A percentile compares a stretch with the other conserved stretches of the same genome.
Conservation (phyloP, 2,888 invertebrate species). For the Cosmia trapezina region DNA sequence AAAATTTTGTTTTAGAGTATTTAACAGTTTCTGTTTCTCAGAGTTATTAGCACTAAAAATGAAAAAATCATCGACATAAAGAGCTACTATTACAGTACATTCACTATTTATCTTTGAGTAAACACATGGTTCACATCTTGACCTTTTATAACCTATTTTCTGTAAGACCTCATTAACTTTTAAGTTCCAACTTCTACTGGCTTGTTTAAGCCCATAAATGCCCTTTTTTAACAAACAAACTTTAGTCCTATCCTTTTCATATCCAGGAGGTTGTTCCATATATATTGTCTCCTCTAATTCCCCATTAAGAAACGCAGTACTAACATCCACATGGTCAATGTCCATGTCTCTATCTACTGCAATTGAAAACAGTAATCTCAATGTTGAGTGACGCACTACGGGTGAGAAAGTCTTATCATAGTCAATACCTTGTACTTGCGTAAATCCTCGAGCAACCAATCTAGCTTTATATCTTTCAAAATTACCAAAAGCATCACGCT, state of each 20-base stretch:
- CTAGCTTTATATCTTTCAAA: constrained; percentile 13
- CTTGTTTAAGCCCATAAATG: constrained; percentile 7
- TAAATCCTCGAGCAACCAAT: constrained; percentile 10
- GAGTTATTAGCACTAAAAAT: not conserved
- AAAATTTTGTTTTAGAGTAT: not conserved
- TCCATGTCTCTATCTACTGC: constrained; percentile 3
- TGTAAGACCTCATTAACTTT: constrained; percentile 5
- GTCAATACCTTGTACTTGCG: not conserved
- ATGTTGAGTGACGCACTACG: not conserved
- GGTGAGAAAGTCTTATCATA: constrained; percentile 4
- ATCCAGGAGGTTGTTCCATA: constrained; percentile 6
- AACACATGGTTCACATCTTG: constrained; percentile 9
- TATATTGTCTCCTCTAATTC: constrained; percentile 8
- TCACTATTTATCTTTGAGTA: not conserved
- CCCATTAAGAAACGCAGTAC: constrained; percentile 11
- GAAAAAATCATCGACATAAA: constrained; percentile 10
- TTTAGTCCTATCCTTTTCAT: constrained; percentile 3
- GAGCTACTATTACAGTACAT: not conserved
- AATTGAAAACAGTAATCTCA: not conserved
- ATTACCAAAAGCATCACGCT: constrained; percentile 4
- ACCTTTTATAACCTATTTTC: not conserved
- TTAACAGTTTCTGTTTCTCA: not conserved
- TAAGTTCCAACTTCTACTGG: constrained; percentile 2
- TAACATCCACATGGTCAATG: constrained; percentile 6
- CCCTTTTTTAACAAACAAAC: constrained; percentile 10